A percentile compares a stretch with the other conserved stretches of the same genome.
Conservation (phyloP, 2,113 vertebrate species). For the Plotosus lineatus region DNA sequence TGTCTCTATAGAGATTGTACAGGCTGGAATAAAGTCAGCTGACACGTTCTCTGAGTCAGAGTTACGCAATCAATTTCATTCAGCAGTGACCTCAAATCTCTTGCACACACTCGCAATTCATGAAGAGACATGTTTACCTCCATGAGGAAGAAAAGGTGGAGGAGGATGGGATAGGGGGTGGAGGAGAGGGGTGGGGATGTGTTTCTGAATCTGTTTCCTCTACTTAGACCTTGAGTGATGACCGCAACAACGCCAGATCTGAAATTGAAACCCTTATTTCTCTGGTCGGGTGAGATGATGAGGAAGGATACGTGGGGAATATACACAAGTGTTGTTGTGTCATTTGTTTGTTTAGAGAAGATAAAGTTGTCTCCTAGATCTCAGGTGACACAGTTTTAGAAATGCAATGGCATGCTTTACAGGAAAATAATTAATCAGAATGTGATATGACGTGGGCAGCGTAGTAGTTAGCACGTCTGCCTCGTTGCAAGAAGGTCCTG, state of each 20-base stretch:
- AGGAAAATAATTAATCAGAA: not conserved
- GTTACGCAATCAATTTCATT: constrained; percentile 29
- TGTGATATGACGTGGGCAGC: not conserved
- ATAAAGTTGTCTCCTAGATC: not conserved
- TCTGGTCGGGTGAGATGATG: not conserved
- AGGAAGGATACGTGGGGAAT: not conserved
- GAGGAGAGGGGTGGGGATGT: not conserved
- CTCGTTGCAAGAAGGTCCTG: too few relatives aligned
- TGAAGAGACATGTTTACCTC: constrained; percentile 24
- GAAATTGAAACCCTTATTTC: not conserved
- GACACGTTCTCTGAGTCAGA: constrained; percentile 12
- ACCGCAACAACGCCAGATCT: not conserved
- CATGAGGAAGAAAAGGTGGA: constrained; percentile 9
- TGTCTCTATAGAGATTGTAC: not conserved
- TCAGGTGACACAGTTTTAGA: not conserved
- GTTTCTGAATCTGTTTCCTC: not conserved
- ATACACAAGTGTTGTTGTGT: not conserved
- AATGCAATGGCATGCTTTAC: not conserved
- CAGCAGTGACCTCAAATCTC: constrained; percentile 32
- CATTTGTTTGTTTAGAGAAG: not conserved
- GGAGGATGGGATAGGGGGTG: not conserved
- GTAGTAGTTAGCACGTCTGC: too few relatives aligned
- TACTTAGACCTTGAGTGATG: not conserved
- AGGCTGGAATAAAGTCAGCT: not conserved
- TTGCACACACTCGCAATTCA: constrained; percentile 3